Percentiles rank a stretch among this genome's conserved stretches.
Conservation (phyloP, 2,888 invertebrate species). For the Melanophora roralis region DNA sequence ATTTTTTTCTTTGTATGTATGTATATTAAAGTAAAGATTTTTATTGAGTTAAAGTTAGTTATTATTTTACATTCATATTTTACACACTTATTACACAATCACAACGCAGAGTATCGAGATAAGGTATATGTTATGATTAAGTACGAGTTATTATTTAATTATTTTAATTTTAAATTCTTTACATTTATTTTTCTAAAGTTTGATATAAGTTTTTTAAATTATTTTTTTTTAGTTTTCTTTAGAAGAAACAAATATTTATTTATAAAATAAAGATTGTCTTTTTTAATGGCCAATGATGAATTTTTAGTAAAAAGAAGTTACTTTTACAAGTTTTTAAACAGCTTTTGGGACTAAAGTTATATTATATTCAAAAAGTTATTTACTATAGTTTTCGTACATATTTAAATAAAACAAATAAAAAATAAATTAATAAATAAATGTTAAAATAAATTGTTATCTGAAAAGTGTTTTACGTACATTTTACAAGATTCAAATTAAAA, state of each 20-base stretch:
- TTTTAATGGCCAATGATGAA: constrained; percentile 1
- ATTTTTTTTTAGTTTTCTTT: neutral
- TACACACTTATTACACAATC: constrained; percentile 75
- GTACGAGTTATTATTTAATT: constrained; percentile 29
- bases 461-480: too few relatives aligned
- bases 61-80: constrained; percentile 60
- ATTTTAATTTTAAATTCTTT: constrained; percentile 37
- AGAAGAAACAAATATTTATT: constrained; percentile 6
- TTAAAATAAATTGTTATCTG: too few relatives aligned
- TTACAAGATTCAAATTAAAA: too few relatives aligned
- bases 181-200: constrained; percentile 28
- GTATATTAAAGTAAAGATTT: constrained; percentile 56
- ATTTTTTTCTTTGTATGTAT: neutral
- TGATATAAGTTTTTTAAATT: neutral
- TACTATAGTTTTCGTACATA: too few relatives aligned
- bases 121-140: constrained; percentile 66
- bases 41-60: constrained; percentile 28
- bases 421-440: too few relatives aligned
- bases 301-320: neutral
- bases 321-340: too few relatives aligned
- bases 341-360: too few relatives aligned
- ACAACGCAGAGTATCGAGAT: constrained; percentile 76
- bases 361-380: too few relatives aligned
- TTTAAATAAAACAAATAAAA: too few relatives aligned
- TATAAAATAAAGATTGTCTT: constrained; percentile 39